Conservation (phyloP, 2,113 vertebrate genomes). For the Capreolus pygargus region DNA sequence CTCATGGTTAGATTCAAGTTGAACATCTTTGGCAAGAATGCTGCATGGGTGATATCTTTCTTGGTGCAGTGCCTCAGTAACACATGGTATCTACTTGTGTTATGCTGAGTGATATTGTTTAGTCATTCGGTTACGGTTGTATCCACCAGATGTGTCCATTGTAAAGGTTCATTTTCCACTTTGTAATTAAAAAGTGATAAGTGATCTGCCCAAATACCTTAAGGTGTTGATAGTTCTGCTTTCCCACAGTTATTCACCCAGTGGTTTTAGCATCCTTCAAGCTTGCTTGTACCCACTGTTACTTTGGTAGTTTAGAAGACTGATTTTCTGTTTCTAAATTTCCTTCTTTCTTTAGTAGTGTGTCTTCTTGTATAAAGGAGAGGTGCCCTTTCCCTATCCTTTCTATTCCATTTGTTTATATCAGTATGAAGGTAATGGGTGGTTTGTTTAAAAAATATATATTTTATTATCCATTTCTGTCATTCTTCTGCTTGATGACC, state of each 20-base stretch:
- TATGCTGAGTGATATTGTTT: neutral
- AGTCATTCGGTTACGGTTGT: neutral
- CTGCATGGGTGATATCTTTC: neutral
- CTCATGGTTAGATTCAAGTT: neutral
- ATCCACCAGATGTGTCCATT: neutral
- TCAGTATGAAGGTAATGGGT: neutral
- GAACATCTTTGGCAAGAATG: neutral
- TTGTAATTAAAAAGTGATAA: neutral
- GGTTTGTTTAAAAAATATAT: neutral
- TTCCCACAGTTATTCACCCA: neutral
- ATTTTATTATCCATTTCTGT: neutral
- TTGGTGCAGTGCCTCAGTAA: neutral
- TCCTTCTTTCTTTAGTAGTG: neutral
- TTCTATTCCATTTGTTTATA: neutral
- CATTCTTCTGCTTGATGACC: neutral
- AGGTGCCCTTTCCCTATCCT: neutral
- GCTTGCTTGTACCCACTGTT: neutral
- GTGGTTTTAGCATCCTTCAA: neutral
- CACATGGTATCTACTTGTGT: neutral
- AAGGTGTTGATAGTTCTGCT: neutral
- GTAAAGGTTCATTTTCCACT: neutral
- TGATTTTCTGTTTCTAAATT: neutral
- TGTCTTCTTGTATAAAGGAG: neutral
- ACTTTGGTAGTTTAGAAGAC: neutral
- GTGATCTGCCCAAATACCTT: neutral